Evolutionary conservation across 2,113 vertebrate species (phyloP), one percentile per base, ranked within the genome.

Genomic region (Notothenia rossii): DNA sequence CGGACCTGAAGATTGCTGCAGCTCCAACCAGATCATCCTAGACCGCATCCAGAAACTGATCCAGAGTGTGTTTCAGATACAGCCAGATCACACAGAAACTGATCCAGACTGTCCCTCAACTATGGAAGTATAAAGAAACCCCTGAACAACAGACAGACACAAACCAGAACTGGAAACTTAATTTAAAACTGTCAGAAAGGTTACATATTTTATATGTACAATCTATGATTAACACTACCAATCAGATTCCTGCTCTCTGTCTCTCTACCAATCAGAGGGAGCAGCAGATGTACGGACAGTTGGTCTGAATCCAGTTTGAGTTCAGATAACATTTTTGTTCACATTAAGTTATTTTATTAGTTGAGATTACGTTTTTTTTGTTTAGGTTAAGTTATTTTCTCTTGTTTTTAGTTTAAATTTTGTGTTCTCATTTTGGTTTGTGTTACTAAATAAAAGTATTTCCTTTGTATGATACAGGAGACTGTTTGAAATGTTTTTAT

Each of bases 1-100:
- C 0, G 60, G 95, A n/a, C 89, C 95, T 0, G 95, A 96, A 13
- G 95, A 97, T 88, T 99, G 98, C 90, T 94, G 72, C 88, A 97
- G 98, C 81, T 77, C 94, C 75, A 99, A 98, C 79, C 96, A 98
- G 89, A 98, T 99, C 71, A 97, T 99, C 75, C 89, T 99, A 84
- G 94, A 95, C 12, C 94, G 98, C 2, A 88, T 99, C 55, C 98
- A 97, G 84, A 95, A 91, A 68, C 91, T 99, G 25, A 81, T 99
- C 79, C 89, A 94, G 81, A 92, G 92, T 60, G 10, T 48, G 46
- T 3, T 48, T 10, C 10, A 48, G 10, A 10, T 12, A 11, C 9
- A 48, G 13, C 12, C 46, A 48, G 46, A 48, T 48, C 46, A 48
- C 13, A 11, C 46, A 12, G 46, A 13, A 11, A 3, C 22, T 58